Evolutionary conservation across 2,888 invertebrate genomes (phyloP).

Genomic region (Anodontia alba): DNA sequence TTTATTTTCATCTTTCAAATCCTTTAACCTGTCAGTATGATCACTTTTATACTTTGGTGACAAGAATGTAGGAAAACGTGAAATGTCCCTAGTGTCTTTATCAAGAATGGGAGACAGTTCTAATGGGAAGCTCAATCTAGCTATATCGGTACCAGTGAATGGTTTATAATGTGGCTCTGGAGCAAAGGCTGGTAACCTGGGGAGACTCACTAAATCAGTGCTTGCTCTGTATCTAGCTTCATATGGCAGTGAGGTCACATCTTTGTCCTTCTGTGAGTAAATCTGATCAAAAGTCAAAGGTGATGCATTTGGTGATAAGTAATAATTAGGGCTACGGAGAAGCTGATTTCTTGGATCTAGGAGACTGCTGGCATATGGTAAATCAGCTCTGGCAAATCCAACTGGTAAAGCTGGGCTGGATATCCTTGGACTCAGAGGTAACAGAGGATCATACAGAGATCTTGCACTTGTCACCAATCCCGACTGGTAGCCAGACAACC

Average conservation of each 20-base stretch:
- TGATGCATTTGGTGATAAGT: constrained; percentile 55
- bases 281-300: constrained; percentile 62
- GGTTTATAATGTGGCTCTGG: constrained; percentile 47
- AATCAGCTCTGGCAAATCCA: constrained; percentile 46
- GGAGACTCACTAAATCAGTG: not conserved
- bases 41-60: not conserved
- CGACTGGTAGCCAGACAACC: constrained; percentile 23
- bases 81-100: not conserved
- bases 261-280: constrained; percentile 50
- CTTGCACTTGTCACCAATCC: constrained; percentile 24
- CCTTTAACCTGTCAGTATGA: not conserved
- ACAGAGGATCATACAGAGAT: not conserved
- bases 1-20: not conserved
- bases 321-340: constrained; percentile 56
- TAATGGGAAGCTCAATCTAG: not conserved
- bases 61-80: not conserved
- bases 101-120: not conserved
- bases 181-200: not conserved
- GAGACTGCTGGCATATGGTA: constrained; percentile 49
- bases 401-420: constrained; percentile 7
- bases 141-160: not conserved
- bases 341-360: constrained; percentile 48
- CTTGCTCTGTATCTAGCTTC: not conserved
- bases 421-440: constrained; percentile 10
- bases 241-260: constrained; percentile 45